Percentiles rank a stretch among this genome's conserved stretches.
These are phyloP conservation scores for Acrobeloides nanus DNA, from an alignment of 2,888 invertebrate species.

Conservation along the genomic window DNA sequence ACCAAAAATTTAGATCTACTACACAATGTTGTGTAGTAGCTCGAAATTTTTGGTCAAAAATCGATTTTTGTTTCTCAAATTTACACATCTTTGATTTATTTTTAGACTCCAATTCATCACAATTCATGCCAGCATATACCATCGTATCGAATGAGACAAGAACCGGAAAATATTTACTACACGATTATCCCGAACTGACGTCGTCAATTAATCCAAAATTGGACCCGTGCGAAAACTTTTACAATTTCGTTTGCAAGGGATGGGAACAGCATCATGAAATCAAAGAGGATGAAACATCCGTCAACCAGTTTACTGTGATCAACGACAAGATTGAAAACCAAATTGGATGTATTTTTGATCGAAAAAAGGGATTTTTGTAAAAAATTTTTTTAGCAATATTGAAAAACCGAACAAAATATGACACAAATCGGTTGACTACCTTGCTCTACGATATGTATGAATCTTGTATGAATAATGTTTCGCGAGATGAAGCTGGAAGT, in stretches of 20 bases:
- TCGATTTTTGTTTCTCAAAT: no score
- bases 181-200: conserved; percentile 14
- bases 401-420: no score
- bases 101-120: neutral
- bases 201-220: conserved; percentile 12
- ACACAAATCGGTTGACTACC: no score
- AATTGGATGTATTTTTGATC: neutral
- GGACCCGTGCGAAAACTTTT: conserved; percentile 20
- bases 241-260: conserved; percentile 20
- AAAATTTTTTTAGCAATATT: no score
- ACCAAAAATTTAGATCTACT: no score
- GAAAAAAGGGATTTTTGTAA: neutral
- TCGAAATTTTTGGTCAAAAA: no score
- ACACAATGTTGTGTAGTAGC: no score
- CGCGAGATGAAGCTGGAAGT: no score
- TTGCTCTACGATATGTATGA: no score
- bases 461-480: no score
- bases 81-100: neutral
- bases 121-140: neutral
- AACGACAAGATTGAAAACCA: conserved; percentile 2
- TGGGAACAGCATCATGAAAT: conserved; percentile 11
- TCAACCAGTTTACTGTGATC: conserved; percentile 4
- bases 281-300: neutral
- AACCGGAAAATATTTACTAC: no score
- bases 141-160: neutral